Evolutionary conservation across 2,113 vertebrate genomes (phyloP), one percentile per base, ranked within the genome.

Genomic region (Paramormyrops kingsleyae): DNA sequence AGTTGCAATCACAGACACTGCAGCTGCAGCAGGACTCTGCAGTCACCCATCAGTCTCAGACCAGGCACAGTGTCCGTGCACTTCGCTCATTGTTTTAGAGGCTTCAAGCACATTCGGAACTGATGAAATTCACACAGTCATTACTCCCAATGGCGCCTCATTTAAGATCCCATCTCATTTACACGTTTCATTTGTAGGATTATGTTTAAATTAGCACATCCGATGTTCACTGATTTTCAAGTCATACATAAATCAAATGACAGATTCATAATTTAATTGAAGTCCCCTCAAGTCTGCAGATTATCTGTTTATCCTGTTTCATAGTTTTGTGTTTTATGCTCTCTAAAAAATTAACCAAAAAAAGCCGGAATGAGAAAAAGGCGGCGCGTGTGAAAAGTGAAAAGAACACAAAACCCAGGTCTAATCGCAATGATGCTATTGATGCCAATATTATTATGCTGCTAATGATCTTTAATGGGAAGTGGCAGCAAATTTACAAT

Each of bases 201-300:
- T 87, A 35, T 53, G 85, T 53, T 87, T 52, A 35, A 87, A 87
- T 52, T 35, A 52, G 47, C 47, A 87, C 49, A 35, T 87, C 24
- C 13, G 13, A 87, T 4, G 19, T 52, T 52, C 85, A 35, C 46
- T 35, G 47, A 53, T 35, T 53, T 52, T 53, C 49, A 87, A 52
- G 46, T 52, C 92, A 92, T 94, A 88, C 92, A 94, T 84, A 44
- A 84, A 84, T 80, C 83, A 47, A 24, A 84, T 92, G 93, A 90
- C 89, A 92, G 92, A 91, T 94, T 92, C 94, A 93, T 93, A 95
- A 95, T 95, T 93, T 94, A 95, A 95, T 95, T 95, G 91, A 94
- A 94, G 94, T 92, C 88, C 91, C 92, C 91, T 92, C 90, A 89
- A 70, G 91, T 95, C n/a, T 44, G 44, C 7, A 47, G 8, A 47